These are phyloP conservation scores for Pomatorhinus ruficollis DNA, from an alignment of 2,113 vertebrate species.

Conservation along the genomic window DNA sequence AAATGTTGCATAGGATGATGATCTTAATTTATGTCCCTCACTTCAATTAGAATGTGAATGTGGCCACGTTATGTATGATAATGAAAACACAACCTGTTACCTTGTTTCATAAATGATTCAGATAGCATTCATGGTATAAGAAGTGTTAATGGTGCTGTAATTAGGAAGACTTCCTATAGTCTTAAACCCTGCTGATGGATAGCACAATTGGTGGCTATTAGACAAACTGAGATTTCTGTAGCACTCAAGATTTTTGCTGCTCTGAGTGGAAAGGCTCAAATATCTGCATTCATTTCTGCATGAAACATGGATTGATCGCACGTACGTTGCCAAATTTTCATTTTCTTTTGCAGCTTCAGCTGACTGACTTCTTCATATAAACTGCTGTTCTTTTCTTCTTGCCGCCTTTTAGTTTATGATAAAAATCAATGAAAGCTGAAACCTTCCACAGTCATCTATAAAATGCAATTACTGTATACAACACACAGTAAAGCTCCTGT, in stretches of 20 bases:
- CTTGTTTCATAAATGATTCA: conserved; percentile 30
- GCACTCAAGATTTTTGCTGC: conserved; percentile 37
- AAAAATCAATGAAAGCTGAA: conserved; percentile 88
- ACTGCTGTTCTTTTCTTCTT: conserved; percentile 77
- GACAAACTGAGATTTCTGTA: conserved; percentile 44
- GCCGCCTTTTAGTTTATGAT: conserved; percentile 79
- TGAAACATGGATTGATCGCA: conserved; percentile 72
- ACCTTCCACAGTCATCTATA: conserved; percentile 82
- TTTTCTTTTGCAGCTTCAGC: conserved; percentile 77
- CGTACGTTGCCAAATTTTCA: conserved; percentile 58
- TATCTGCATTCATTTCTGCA: conserved; percentile 68
- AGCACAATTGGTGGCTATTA: conserved; percentile 9
- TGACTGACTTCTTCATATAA: conserved; percentile 74
- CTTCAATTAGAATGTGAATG: conserved; percentile 34
- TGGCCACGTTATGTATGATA: conserved; percentile 6
- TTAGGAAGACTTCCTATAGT: conserved; percentile 45
- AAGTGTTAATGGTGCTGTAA: conserved; percentile 45
- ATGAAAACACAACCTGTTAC: conserved; percentile 48
- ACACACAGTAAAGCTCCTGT: conserved; percentile 78
- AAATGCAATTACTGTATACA: conserved; percentile 87
- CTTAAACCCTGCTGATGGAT: conserved; percentile 53
- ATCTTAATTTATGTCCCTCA: conserved; percentile 23
- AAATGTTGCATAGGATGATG: background rate
- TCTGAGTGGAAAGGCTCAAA: conserved; percentile 61
- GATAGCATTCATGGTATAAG: background rate